Conservation (phyloP, 2,888 invertebrate genomes). For the Eupithecia centaureata region DNA sequence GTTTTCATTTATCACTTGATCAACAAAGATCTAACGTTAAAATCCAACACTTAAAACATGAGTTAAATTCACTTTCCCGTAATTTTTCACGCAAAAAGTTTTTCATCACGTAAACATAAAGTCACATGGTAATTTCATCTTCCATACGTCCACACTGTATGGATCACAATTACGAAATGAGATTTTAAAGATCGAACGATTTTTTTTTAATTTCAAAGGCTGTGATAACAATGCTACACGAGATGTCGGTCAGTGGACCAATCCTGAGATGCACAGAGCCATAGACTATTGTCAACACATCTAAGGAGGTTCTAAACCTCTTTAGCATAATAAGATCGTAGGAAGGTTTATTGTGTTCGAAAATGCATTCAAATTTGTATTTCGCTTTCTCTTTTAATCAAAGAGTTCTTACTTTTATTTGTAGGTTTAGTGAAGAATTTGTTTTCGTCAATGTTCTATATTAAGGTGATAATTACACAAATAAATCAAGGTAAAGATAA, state of each 20-base stretch:
- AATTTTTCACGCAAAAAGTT: background rate
- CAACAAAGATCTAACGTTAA: background rate
- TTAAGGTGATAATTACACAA: background rate
- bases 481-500: too few relatives aligned
- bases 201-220: conserved; percentile 63
- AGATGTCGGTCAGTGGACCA: conserved; percentile 71
- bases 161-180: conserved; percentile 68
- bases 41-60: background rate
- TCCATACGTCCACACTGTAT: conserved; percentile 59
- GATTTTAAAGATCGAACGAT: conserved; percentile 57
- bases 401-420: background rate
- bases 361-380: conserved; percentile 7
- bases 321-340: conserved; percentile 12
- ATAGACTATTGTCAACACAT: conserved; percentile 7
- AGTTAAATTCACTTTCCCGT: background rate
- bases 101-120: conserved; percentile 5
- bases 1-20: background rate
- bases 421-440: background rate
- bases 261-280: conserved; percentile 64
- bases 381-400: conserved; percentile 8
- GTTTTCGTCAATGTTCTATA: background rate
- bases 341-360: conserved; percentile 8
- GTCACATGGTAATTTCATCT: conserved; percentile 10
- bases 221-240: conserved; percentile 65
- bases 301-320: conserved; percentile 23